Evolutionary conservation across 2,113 vertebrate genomes (phyloP), one percentile per base, ranked within the genome.

Genomic region (Pseudorasbora parva): DNA sequence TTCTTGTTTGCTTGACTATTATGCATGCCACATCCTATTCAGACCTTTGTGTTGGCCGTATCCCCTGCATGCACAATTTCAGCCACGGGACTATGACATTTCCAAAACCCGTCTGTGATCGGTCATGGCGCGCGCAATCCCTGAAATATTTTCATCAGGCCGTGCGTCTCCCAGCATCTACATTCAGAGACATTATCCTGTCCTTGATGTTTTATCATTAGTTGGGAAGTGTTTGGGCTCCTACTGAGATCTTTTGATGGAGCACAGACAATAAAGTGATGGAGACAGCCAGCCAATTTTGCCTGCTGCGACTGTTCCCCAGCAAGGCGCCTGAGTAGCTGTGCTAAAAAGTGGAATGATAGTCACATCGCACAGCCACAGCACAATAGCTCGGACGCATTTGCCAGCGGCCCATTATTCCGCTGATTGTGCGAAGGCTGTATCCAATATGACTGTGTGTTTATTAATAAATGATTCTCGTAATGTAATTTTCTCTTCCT

Each of bases 171-270:
- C 49, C 60, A 66, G 78, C 62, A 71, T 64, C 72, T n/a, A 27
- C 19, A 15, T 85, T 75, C 79, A 84, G 89, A 90, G 90, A 90
- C 92, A 93, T 93, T 92, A 93, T 90, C 85, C 90, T 85, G 89
- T 89, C 90, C 92, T 93, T 94, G 92, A 94, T 94, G 93, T 93
- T 93, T 94, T 95, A 93, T 93, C 93, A 95, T 95, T 94, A 94
- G 93, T 89, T 89, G 89, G 92, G 91, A 92, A 94, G 91, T 93
- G 92, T 92, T 92, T 88, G 92, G 91, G 91, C 93, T 90, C 94
- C 93, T 88, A 93, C 93, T 92, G 94, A 88, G 92, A 91, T 87
- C 92, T 91, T 94, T 92, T 94, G 94, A 94, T 95, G 94, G 92
- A 94, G 92, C 92, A 88, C 89, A 91, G 92, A 92, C 92, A 94